Conservation (phyloP, 2,797 vertebrate species). For the Hypotaenidia okinawae region DNA sequence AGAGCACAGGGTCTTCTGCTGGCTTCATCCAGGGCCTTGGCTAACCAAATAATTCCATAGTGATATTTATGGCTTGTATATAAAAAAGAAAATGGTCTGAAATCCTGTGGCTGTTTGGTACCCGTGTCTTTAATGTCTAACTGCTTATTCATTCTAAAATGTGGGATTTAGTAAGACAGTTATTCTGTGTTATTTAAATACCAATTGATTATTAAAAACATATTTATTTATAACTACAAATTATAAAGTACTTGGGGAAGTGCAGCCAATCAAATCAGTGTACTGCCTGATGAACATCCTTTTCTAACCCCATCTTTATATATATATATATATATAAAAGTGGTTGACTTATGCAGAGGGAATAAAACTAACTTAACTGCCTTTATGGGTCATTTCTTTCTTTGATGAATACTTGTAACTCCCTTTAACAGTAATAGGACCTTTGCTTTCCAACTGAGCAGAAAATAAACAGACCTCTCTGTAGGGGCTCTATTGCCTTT, state of each 20-base stretch:
- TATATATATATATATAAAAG: constrained; percentile 50
- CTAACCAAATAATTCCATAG: constrained; percentile 55
- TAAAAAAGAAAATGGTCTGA: constrained; percentile 49
- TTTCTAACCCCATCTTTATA: constrained; percentile 23
- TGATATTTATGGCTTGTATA: constrained; percentile 62
- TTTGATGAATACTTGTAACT: constrained; percentile 70
- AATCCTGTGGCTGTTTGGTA: constrained; percentile 65
- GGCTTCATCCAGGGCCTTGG: constrained; percentile 39
- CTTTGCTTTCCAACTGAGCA: constrained; percentile 60
- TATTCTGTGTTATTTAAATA: constrained; percentile 73
- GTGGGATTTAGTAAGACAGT: constrained; percentile 68
- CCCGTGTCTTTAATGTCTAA: constrained; percentile 47
- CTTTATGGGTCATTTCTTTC: constrained; percentile 70
- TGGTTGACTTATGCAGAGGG: constrained; percentile 55
- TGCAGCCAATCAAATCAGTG: constrained; percentile 15
- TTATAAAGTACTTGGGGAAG: constrained; percentile 44
- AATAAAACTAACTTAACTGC: constrained; percentile 67
- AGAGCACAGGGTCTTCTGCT: constrained; percentile 36
- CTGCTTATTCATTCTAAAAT: constrained; percentile 59
- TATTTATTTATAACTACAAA: constrained; percentile 68
- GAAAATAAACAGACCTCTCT: constrained; percentile 49
- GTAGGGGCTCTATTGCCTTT: constrained; percentile 29
- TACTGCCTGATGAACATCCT: constrained; percentile 46
- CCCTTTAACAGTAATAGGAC: constrained; percentile 49
- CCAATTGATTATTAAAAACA: constrained; percentile 71